Conservation (phyloP, 2,113 vertebrate genomes). For the Mustelus asterias region DNA sequence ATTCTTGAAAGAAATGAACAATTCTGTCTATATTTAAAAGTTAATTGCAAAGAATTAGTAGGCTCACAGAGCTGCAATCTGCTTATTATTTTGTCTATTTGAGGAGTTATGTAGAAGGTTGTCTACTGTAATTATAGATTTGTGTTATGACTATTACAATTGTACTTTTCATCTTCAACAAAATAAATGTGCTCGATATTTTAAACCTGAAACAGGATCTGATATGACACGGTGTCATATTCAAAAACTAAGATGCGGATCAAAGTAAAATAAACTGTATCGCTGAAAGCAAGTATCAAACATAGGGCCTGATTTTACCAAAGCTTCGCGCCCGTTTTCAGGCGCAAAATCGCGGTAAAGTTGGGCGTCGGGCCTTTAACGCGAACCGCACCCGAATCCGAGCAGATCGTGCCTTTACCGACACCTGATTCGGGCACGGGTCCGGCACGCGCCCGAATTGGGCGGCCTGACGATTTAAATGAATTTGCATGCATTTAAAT, state of each 20-base stretch:
- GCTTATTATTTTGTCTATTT: conserved; percentile 22
- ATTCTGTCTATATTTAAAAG: conserved; percentile 23
- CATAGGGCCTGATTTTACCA: too few species aligned
- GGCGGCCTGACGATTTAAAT: too few species aligned
- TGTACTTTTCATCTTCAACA: neutral
- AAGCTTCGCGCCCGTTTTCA: too few species aligned
- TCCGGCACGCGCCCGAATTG: too few species aligned
- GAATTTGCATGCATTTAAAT: too few species aligned
- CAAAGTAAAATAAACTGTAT: neutral
- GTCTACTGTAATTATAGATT: neutral
- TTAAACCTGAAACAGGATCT: neutral
- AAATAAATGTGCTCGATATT: conserved; percentile 24
- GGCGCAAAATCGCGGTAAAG: too few species aligned
- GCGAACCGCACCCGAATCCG: too few species aligned
- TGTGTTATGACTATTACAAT: neutral
- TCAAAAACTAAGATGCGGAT: neutral
- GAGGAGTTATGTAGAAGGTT: conserved; percentile 15
- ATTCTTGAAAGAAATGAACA: neutral
- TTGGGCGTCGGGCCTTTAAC: too few species aligned
- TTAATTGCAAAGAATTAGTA: conserved; percentile 18
- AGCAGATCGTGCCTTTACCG: too few species aligned
- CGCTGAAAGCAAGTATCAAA: neutral
- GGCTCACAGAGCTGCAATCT: neutral
- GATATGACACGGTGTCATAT: neutral
- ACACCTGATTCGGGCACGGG: too few species aligned